These are phyloP conservation scores for Ailuropoda melanoleuca DNA, from an alignment of 2,113 vertebrate genomes.

Conservation along the genomic window DNA sequence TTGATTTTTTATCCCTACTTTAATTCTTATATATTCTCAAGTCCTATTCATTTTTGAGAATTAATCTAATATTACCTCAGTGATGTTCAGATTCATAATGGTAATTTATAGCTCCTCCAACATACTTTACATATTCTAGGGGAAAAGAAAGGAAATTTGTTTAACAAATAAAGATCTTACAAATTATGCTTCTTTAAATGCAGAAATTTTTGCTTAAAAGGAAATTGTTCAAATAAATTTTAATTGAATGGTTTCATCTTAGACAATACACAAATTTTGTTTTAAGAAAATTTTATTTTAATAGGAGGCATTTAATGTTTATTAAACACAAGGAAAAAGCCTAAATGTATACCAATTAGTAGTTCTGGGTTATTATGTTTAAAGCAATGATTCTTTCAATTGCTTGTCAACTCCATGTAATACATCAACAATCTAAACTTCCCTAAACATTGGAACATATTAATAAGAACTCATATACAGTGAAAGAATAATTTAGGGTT, in stretches of 20 bases:
- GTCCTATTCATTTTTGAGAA: not conserved
- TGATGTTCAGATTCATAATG: not conserved
- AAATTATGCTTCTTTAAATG: constrained; percentile 18
- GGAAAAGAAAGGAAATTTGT: constrained; percentile 8
- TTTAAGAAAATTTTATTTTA: not conserved
- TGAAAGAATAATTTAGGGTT: not conserved
- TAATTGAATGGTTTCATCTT: not conserved
- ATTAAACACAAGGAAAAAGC: not conserved
- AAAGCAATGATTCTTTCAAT: constrained; percentile 18
- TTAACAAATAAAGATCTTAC: constrained; percentile 9
- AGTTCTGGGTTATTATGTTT: not conserved
- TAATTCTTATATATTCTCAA: not conserved
- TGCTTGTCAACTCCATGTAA: not conserved
- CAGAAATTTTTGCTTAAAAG: constrained; percentile 40
- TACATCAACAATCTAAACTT: not conserved
- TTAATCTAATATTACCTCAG: not conserved
- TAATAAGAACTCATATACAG: not conserved
- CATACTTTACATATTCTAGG: not conserved
- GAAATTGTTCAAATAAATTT: not conserved
- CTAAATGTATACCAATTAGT: not conserved
- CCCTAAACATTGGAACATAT: not conserved
- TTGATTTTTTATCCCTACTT: constrained; percentile 8
- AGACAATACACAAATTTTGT: not conserved
- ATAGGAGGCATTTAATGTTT: not conserved
- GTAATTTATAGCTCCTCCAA: not conserved